phyloP scores from a whole-genome alignment of 1,140 invertebrate species.

The Parasteatoda tepidariorum region DNA sequence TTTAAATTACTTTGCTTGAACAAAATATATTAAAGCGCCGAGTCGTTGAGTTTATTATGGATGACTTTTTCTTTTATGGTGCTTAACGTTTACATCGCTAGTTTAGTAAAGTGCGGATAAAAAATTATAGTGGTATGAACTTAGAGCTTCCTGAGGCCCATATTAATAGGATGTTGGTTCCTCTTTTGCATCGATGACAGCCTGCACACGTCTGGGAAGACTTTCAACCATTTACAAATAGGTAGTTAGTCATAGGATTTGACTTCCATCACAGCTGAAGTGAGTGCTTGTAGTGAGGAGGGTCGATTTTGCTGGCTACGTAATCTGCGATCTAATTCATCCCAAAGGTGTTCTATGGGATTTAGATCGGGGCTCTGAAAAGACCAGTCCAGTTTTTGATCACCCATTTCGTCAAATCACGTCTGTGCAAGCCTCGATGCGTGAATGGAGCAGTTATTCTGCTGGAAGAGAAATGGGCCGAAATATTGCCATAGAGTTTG shows the following conservation, averaged over 20 bases:
- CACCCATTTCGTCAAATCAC: neutral
- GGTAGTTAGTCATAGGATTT: constrained; percentile 14
- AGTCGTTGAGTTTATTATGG: too few species aligned
- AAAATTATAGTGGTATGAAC: neutral
- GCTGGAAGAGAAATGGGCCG: constrained; percentile 1
- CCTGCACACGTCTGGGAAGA: constrained; percentile 45
- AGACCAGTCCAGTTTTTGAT: neutral
- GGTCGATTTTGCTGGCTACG: constrained; percentile 9
- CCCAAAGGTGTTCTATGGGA: neutral
- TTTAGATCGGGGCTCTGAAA: constrained; percentile 8
- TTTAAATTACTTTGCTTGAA: too few species aligned
- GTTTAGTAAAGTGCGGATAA: too few species aligned
- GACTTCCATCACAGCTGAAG: constrained; percentile 12
- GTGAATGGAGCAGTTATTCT: constrained; percentile 6
- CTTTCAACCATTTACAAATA: constrained; percentile 16
- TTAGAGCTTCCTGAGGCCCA: neutral
- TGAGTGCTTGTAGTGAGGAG: constrained; percentile 12
- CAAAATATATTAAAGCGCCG: too few species aligned
- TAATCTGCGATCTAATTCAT: neutral
- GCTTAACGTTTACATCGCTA: too few species aligned
- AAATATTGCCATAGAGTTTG: neutral
- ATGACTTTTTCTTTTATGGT: too few species aligned
- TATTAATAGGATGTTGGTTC: constrained; percentile 8
- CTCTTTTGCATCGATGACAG: constrained; percentile 11
- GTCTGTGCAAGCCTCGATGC: neutral